Percentiles rank a stretch among this genome's conserved stretches.
Conservation (phyloP, 30 jellyfish, hydroid and myxozoan species). For the Morbakka virulenta region DNA sequence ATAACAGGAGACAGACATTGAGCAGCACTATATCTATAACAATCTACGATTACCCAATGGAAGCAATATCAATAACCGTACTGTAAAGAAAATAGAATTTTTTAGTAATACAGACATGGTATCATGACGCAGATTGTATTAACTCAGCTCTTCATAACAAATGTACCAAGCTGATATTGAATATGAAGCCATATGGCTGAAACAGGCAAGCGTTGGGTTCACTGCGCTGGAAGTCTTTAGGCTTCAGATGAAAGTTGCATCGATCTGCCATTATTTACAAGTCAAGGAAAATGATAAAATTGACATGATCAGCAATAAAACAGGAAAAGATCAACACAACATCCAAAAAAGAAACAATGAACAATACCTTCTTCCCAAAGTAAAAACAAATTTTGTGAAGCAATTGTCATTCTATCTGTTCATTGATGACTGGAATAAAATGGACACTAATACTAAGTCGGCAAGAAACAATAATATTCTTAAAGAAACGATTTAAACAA, state of each 20-base stretch:
- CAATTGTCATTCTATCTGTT: background rate
- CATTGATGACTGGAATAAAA: background rate
- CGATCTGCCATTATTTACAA: background rate
- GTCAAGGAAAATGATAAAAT: background rate
- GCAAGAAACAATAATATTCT: background rate
- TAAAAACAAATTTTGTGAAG: background rate
- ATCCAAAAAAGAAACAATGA: background rate
- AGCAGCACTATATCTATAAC: too few species aligned
- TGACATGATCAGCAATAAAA: background rate
- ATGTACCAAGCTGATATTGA: background rate
- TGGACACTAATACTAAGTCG: background rate
- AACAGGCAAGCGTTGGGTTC: background rate
- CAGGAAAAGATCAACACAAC: background rate
- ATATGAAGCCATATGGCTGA: background rate
- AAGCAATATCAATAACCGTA: too few species aligned
- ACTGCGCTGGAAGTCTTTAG: background rate
- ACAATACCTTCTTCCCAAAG: background rate
- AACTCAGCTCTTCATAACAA: background rate
- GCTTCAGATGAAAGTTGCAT: background rate
- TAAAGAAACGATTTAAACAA: background rate
- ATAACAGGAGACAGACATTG: too few species aligned
- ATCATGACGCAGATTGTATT: too few species aligned
- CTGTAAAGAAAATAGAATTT: too few species aligned
- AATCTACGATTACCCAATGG: too few species aligned
- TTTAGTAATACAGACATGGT: too few species aligned